Conservation (phyloP, 2,797 vertebrate species). For the Brachyrhaphis roseni region DNA sequence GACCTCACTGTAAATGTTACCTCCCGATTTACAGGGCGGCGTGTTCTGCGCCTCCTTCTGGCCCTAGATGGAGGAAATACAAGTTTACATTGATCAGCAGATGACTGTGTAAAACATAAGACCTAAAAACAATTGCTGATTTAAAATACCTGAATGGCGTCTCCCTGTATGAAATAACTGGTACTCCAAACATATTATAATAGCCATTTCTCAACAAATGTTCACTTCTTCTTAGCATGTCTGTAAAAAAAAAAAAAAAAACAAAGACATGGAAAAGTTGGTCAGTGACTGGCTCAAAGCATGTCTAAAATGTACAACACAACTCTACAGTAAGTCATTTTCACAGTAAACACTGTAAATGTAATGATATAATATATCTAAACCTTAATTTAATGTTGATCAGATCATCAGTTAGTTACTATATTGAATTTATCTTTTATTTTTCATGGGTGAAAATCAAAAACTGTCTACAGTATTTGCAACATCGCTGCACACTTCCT, state of each 20-base stretch:
- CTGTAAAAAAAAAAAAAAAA: neutral
- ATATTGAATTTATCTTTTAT: neutral
- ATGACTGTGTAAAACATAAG: neutral
- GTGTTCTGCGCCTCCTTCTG: neutral
- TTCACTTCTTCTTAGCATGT: neutral
- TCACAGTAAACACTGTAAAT: neutral
- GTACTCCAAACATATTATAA: neutral
- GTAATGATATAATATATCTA: neutral
- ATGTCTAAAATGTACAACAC: neutral
- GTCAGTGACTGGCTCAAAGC: neutral
- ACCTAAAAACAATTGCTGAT: neutral
- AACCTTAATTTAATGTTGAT: neutral
- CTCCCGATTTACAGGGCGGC: neutral
- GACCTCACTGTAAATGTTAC: too few species aligned
- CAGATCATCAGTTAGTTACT: neutral
- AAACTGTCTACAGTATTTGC: neutral
- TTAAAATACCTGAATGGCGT: neutral
- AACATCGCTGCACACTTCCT: neutral
- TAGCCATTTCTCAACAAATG: neutral
- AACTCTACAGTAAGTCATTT: neutral
- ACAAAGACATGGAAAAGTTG: neutral
- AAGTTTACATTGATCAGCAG: neutral
- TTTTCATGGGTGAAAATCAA: too few species aligned
- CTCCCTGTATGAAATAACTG: neutral
- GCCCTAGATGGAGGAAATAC: neutral